Percentiles rank a stretch among this genome's conserved stretches.
Conservation (phyloP, 2,888 invertebrate genomes). For the Ochropleura leucogaster region DNA sequence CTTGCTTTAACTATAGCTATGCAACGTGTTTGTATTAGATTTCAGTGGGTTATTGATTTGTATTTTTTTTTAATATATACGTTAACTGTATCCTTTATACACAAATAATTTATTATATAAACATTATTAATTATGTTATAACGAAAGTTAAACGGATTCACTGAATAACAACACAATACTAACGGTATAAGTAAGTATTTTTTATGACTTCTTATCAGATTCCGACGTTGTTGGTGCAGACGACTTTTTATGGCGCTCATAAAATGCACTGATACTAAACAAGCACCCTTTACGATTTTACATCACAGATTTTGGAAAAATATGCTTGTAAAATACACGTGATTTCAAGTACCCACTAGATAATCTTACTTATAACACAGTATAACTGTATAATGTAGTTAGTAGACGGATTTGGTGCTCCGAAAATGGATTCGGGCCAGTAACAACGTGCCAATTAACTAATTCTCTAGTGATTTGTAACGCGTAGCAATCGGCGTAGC, state of each 20-base stretch:
- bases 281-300: background rate
- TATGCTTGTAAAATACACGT: background rate
- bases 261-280: slow-evolving; percentile 35
- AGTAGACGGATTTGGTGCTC: slow-evolving; percentile 36
- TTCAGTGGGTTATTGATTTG: background rate
- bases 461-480: slow-evolving; percentile 59
- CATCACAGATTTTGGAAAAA: slow-evolving; percentile 5
- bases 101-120: too few species aligned
- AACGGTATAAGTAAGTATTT: background rate
- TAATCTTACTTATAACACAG: slow-evolving; percentile 17
- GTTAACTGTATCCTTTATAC: background rate
- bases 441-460: slow-evolving; percentile 55
- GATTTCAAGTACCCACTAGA: background rate
- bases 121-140: too few species aligned
- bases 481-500: slow-evolving; percentile 59
- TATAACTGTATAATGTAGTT: slow-evolving; percentile 27
- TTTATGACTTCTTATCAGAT: slow-evolving; percentile 9
- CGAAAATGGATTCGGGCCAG: slow-evolving; percentile 28
- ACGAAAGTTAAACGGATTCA: background rate
- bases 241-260: slow-evolving; percentile 20
- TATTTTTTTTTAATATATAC: background rate
- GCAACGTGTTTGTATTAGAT: background rate
- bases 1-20: background rate
- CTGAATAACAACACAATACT: background rate
- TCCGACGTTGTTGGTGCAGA: slow-evolving; percentile 6